Evolutionary conservation across 2,113 vertebrate genomes (phyloP), one percentile per base, ranked within the genome.

Genomic region (Phrynosoma blainvillii): DNA sequence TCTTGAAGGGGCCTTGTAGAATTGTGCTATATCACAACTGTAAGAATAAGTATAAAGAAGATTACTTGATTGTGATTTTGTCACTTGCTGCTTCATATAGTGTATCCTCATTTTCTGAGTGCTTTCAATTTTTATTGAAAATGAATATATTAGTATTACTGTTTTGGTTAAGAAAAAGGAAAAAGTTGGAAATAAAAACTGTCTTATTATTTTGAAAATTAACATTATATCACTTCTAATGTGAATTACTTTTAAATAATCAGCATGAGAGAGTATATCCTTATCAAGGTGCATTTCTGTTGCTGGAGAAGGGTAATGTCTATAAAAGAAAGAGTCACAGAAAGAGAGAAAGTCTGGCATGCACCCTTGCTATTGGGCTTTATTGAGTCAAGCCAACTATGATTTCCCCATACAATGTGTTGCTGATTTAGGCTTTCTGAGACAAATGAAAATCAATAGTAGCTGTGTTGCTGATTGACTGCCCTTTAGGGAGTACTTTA

Each of bases 391-490:
- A 80, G 59, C 81, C 73, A 86, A 0, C 10, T 87, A 84, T 6
- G 65, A 54, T 87, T 68, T 71, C 84, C 84, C 36, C 27, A 65
- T 79, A 88, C 76, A 70, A 82, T 32, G 30, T 10, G 70, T 3
- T 90, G 83, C 74, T 92, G 1, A 77, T 89, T 80, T 78, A 86
- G 88, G 71, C 42, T 65, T 90, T 27, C 52, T 87, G 87, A 84
- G 78, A 85, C 36, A 84, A 62, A 71, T 40, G 59, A 11, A 75
- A 84, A 82, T 76, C 77, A 21, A 70, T 84, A 87, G 81, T 82
- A 56, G 2, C 0, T 0, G 13, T 14, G 83, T 84, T 85, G 14
- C 79, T 90, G 68, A 36, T 82, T 92, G 84, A 68, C 5, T 81
- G 76, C 2, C 0, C 42, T 84, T 47, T 52, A 71, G 86, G 54